Conservation (phyloP, 2,888 invertebrate species). For the Athalia circularis region DNA sequence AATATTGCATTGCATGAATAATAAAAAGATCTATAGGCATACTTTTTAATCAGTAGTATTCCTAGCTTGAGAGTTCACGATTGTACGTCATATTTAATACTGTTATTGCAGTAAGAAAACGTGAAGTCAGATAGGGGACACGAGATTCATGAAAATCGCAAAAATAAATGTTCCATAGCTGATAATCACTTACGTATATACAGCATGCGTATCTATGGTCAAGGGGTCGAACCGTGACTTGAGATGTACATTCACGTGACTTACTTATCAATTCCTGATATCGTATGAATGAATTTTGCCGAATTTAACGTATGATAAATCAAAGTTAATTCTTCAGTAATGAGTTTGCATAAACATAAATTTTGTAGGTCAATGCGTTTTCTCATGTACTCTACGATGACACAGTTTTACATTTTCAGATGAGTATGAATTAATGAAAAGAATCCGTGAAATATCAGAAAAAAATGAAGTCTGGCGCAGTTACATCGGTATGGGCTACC, state of each 20-base stretch:
- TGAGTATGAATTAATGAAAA: conserved; percentile 92
- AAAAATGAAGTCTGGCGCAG: conserved; percentile 96
- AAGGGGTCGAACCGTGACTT: conserved; percentile 59
- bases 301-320: background rate
- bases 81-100: background rate
- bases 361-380: too few relatives aligned
- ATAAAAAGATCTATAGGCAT: too few relatives aligned
- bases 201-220: conserved; percentile 57
- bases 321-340: background rate
- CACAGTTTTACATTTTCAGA: conserved; percentile 77
- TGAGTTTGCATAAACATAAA: too few relatives aligned
- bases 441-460: conserved; percentile 86
- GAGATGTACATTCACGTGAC: conserved; percentile 62
- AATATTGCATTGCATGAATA: too few relatives aligned
- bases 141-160: conserved; percentile 34
- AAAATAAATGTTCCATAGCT: conserved; percentile 30
- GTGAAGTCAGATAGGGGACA: conserved; percentile 44
- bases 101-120: conserved; percentile 7
- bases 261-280: conserved; percentile 35
- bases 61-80: background rate
- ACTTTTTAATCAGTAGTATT: too few relatives aligned
- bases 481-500: conserved; percentile 99
- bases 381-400: background rate
- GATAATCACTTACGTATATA: conserved; percentile 32
- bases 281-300: conserved; percentile 5